Percentiles rank a stretch among this genome's conserved stretches.
These are phyloP conservation scores for Monodelphis domestica DNA, from an alignment of 2,797 vertebrate genomes.

Conservation along the genomic window DNA sequence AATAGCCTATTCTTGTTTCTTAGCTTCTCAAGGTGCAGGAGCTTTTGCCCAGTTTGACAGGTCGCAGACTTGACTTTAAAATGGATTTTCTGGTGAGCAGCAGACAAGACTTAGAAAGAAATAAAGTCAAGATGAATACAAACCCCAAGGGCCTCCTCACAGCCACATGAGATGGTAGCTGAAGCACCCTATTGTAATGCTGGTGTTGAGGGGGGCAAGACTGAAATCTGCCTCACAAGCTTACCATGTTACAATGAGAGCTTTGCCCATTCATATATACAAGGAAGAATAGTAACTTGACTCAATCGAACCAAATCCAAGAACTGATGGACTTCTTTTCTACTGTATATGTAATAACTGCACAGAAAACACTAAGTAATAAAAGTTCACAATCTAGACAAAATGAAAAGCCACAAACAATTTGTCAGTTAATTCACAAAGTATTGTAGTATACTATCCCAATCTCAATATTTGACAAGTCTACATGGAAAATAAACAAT, in stretches of 20 bases:
- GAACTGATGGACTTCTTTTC: conserved; percentile 44
- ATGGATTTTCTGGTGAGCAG: conserved; percentile 59
- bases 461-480: conserved; percentile 53
- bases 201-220: conserved; percentile 19
- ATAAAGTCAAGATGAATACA: conserved; percentile 69
- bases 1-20: conserved; percentile 77
- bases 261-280: conserved; percentile 11
- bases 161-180: conserved; percentile 21
- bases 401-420: conserved; percentile 72
- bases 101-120: conserved; percentile 76
- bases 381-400: conserved; percentile 73
- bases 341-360: conserved; percentile 76
- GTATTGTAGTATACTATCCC: conserved; percentile 74
- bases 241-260: conserved; percentile 32
- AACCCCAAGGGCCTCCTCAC: conserved; percentile 1
- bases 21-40: conserved; percentile 69
- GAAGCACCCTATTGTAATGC: conserved; percentile 35
- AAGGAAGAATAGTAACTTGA: conserved; percentile 33
- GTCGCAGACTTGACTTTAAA: conserved; percentile 60
- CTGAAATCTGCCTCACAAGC: conserved; percentile 18
- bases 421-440: conserved; percentile 74
- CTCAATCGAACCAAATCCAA: conserved; percentile 42
- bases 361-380: conserved; percentile 71
- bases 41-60: conserved; percentile 53
- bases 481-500: conserved; percentile 52